Conservation (phyloP, 1,140 invertebrate species). For the Euwallacea similis region DNA sequence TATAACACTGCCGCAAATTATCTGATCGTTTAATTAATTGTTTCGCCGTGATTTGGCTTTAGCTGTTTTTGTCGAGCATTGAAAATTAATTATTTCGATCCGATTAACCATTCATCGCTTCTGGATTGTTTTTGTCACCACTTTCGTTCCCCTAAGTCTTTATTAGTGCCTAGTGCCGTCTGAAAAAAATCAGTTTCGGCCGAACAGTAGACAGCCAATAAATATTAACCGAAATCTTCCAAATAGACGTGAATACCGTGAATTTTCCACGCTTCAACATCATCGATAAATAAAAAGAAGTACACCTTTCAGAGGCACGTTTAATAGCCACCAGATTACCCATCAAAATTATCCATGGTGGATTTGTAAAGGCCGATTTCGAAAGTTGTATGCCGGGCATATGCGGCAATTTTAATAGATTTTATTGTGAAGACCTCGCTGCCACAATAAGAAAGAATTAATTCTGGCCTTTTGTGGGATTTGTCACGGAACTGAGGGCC, state of each 20-base stretch:
- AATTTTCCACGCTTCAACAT: slow-evolving; percentile 11
- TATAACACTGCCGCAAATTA: slow-evolving; percentile 31
- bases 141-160: too few species aligned
- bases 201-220: background rate
- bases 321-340: slow-evolving; percentile 30
- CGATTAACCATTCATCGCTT: background rate
- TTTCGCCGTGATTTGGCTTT: slow-evolving; percentile 18
- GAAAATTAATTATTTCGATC: slow-evolving; percentile 15
- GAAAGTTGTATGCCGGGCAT: slow-evolving; percentile 19
- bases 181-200: background rate
- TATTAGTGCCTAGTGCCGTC: too few species aligned
- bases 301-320: slow-evolving; percentile 14
- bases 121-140: background rate
- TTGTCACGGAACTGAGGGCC: slow-evolving; percentile 19
- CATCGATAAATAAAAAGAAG: slow-evolving; percentile 21
- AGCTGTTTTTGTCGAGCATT: background rate
- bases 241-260: slow-evolving; percentile 12
- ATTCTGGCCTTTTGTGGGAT: slow-evolving; percentile 21
- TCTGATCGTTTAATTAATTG: slow-evolving; percentile 33
- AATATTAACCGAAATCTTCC: slow-evolving; percentile 16
- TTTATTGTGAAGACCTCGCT: slow-evolving; percentile 25
- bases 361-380: slow-evolving; percentile 26
- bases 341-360: slow-evolving; percentile 23
- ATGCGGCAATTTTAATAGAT: slow-evolving; percentile 28
- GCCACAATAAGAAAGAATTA: slow-evolving; percentile 23